Percentiles rank a stretch among this genome's conserved stretches.
These are phyloP conservation scores for Callocephalon fimbriatum DNA, from an alignment of 2,113 vertebrate species.

Conservation along the genomic window DNA sequence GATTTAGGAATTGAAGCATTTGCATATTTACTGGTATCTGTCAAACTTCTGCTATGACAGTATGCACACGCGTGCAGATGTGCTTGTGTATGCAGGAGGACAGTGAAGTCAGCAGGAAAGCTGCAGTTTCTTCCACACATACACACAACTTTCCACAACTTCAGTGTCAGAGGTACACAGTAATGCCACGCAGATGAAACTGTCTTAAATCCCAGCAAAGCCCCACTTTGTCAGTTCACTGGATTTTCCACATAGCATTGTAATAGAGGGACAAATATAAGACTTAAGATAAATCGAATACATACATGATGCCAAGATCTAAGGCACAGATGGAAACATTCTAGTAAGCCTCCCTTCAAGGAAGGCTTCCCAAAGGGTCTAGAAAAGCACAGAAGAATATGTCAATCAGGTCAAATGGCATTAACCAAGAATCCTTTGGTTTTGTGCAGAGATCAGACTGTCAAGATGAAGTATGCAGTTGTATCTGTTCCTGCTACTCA, in stretches of 20 bases:
- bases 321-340: slow-evolving; percentile 55
- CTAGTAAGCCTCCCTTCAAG: not conserved
- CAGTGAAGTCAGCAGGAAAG: not conserved
- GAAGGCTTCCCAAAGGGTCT: not conserved
- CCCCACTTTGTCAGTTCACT: not conserved
- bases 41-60: not conserved
- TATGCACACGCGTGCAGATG: not conserved
- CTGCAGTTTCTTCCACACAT: not conserved
- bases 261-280: not conserved
- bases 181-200: not conserved
- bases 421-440: not conserved
- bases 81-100: not conserved
- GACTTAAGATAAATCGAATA: not conserved
- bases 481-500: not conserved
- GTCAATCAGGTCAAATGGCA: not conserved
- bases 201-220: not conserved
- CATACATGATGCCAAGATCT: not conserved
- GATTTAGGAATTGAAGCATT: not conserved
- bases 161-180: not conserved
- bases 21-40: not conserved
- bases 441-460: not conserved
- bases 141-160: not conserved
- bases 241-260: not conserved
- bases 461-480: not conserved
- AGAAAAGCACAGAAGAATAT: not conserved